Evolutionary conservation across 2,797 vertebrate genomes (phyloP), one percentile per base, ranked within the genome.

Genomic region (Poeciliopsis infans): DNA sequence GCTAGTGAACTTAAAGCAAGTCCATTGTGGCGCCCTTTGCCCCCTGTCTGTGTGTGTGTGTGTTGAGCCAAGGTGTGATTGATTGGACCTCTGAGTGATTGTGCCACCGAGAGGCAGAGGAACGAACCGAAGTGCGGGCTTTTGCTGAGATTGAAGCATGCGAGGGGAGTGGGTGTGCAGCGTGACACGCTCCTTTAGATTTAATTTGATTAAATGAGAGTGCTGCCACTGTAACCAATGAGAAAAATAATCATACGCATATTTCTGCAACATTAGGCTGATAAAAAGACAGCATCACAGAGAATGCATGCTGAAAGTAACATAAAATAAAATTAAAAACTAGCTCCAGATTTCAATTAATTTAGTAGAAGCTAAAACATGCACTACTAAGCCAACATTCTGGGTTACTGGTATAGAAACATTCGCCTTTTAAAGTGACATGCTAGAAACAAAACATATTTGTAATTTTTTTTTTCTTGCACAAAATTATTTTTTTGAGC

Each of bases 141-240:
- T 85, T 86, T 85, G 84, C 59, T 82, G 83, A 79, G 87, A 92
- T 80, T 88, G 86, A 85, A 88, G 79, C 20, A 47, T 57, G 61
- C 74, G 74, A 53, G 31, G 75, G 75, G 55, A 18, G 76, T 70
- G 43, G 72, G 76, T 74, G 77, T 75, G 77, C 33, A 77, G 74
- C 8, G 46, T 76, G 87, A 81, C 82, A 87, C 47, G 81, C 88
- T 93, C 88, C 91, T 89, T 71, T 69, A 91, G 80, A 86, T 91
- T 92, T 91, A 90, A 94, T 94, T 92, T 91, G 88, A 94, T 94
- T 90, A 93, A 94, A 92, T 85, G 83, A 81, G 85, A 93, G 85
- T 51, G 88, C 89, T 85, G 90, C 86, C 89, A 89, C 87, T 86
- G 85, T 91, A 90, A 92, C 91, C 92, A 87, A 86, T 84, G 87